Percentiles rank a stretch among this genome's conserved stretches.
Evolutionary conservation across 2,113 vertebrate species (phyloP).

Genomic region (Clupea harengus): DNA sequence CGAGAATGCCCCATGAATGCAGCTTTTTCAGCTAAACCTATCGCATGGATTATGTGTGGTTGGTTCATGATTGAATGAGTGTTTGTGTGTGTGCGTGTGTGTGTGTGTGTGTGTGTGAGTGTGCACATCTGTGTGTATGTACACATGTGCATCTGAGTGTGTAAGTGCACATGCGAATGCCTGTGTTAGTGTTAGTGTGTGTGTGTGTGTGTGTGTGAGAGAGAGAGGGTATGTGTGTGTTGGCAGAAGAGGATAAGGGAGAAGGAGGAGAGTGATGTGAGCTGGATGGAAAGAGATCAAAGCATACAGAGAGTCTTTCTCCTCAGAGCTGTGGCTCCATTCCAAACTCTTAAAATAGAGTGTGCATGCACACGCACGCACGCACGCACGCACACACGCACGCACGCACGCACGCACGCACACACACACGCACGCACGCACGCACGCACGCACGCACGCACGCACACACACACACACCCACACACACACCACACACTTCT

Average conservation of each 20-base stretch:
- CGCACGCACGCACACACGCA: not conserved
- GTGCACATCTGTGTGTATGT: not conserved
- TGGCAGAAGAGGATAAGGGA: not conserved
- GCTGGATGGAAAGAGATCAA: slow-evolving; percentile 56
- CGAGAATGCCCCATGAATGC: not conserved
- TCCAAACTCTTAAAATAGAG: slow-evolving; percentile 52
- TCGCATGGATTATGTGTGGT: not conserved
- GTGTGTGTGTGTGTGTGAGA: not conserved
- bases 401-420: no score
- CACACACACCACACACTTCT: not conserved
- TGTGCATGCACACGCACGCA: not conserved
- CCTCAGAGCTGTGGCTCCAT: slow-evolving; percentile 48
- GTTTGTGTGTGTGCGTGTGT: no score
- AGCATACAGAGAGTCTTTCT: slow-evolving; percentile 48
- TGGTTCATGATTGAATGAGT: not conserved
- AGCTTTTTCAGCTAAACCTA: not conserved
- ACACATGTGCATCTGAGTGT: not conserved
- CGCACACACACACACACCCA: not conserved
- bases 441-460: not conserved
- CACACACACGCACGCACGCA: no score
- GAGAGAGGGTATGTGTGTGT: slow-evolving; percentile 19
- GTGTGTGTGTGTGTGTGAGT: slow-evolving; percentile 6
- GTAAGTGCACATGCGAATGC: not conserved
- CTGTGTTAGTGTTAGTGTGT: not conserved
- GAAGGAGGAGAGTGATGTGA: slow-evolving; percentile 25